Evolutionary conservation across 1,140 invertebrate species (phyloP).

Genomic region (Drosophila setifemur): DNA sequence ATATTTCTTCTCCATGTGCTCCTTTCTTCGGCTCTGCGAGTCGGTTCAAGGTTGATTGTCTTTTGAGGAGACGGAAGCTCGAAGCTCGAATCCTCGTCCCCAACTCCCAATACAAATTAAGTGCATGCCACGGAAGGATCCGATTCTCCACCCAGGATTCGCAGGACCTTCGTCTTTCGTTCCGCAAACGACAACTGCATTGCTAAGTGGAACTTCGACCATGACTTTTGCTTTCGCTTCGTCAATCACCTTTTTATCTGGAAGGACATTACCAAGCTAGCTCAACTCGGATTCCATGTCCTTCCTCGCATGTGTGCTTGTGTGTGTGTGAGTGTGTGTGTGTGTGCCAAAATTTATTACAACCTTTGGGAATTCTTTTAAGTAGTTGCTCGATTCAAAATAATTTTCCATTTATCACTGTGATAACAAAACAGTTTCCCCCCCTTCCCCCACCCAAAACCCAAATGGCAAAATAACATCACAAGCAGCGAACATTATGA

Average conservation of each 20-base stretch:
- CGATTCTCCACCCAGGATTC: neutral
- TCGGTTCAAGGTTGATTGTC: constrained; percentile 7
- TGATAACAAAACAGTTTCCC: constrained; percentile 79
- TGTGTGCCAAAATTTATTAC: constrained; percentile 72
- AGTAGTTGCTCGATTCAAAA: constrained; percentile 81
- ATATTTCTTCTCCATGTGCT: neutral
- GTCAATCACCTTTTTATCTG: constrained; percentile 79
- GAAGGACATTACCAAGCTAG: constrained; percentile 69
- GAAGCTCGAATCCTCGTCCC: constrained; percentile 18
- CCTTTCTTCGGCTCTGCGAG: neutral
- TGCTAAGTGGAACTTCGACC: constrained; percentile 69
- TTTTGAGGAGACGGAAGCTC: neutral
- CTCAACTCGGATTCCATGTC: constrained; percentile 59
- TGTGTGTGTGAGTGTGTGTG: constrained; percentile 9
- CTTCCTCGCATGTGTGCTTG: constrained; percentile 10
- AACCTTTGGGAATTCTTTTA: constrained; percentile 81
- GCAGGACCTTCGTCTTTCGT: neutral
- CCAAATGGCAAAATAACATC: constrained; percentile 79
- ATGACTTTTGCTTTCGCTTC: constrained; percentile 79
- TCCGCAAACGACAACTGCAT: constrained; percentile 63
- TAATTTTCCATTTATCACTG: constrained; percentile 81
- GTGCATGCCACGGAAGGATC: constrained; percentile 34
- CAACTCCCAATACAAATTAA: constrained; percentile 45
- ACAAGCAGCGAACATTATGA: constrained; percentile 58
- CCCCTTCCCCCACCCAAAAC: constrained; percentile 30